phyloP scores from a whole-genome alignment of 2,888 invertebrate species.

The Hydropsyche betteni region DNA sequence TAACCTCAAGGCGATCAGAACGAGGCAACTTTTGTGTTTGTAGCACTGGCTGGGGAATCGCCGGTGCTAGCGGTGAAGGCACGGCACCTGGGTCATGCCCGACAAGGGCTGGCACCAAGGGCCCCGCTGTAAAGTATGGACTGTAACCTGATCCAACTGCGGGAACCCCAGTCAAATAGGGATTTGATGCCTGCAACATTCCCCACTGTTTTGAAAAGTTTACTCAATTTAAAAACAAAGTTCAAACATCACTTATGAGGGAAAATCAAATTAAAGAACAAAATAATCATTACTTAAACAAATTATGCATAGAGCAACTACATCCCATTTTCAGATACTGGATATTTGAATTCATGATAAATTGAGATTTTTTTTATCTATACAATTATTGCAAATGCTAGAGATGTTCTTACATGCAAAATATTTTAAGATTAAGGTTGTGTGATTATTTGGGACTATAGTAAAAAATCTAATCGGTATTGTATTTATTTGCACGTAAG shows the following conservation, averaged over 20 bases:
- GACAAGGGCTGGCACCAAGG: conserved; percentile 89
- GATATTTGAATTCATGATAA: conserved; percentile 6
- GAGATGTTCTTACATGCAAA: no score
- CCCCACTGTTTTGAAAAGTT: conserved; percentile 42
- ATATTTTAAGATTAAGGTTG: no score
- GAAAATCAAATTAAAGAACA: conserved; percentile 44
- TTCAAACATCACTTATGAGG: conserved; percentile 41
- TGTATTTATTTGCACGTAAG: no score
- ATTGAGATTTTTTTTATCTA: no score
- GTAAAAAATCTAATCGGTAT: no score
- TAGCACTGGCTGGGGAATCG: conserved; percentile 84
- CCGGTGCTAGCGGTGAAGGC: conserved; percentile 72
- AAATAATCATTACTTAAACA: no score
- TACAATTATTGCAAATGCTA: no score
- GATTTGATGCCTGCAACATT: conserved; percentile 81
- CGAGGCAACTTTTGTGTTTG: conserved; percentile 92
- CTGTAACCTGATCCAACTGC: conserved; percentile 89
- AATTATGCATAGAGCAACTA: not conserved
- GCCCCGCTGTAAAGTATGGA: conserved; percentile 88
- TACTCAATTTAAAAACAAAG: conserved; percentile 47
- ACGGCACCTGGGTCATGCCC: conserved; percentile 85
- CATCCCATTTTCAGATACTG: not conserved
- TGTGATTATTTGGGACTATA: no score
- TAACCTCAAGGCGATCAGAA: conserved; percentile 96
- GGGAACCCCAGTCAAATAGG: conserved; percentile 91